phyloP scores from a whole-genome alignment of 2,888 invertebrate species.

The Cordilura impudica region DNA sequence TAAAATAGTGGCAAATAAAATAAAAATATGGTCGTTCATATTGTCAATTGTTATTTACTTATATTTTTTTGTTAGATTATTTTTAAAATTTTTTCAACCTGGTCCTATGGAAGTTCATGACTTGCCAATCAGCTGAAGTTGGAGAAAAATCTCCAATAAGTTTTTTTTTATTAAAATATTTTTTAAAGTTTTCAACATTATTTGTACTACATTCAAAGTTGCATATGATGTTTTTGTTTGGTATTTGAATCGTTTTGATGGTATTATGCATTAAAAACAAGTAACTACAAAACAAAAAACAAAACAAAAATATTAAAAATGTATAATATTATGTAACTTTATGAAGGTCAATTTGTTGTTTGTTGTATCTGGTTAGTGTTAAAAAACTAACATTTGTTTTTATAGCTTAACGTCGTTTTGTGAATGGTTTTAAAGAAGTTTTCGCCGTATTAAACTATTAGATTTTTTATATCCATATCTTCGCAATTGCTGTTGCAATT shows the following conservation, averaged over 20 bases:
- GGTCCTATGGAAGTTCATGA: slow-evolving; percentile 57
- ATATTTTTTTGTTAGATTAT: slow-evolving; percentile 19
- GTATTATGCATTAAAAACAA: slow-evolving; percentile 21
- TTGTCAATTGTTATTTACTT: slow-evolving; percentile 60
- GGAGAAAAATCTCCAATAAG: slow-evolving; percentile 36
- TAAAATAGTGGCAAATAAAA: slow-evolving; percentile 38
- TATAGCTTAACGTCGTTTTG: not conserved
- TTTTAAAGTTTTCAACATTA: slow-evolving; percentile 11
- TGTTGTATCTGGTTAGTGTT: not conserved
- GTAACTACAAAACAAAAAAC: not conserved
- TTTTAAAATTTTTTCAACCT: slow-evolving; percentile 25
- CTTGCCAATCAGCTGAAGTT: slow-evolving; percentile 46
- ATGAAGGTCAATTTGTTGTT: slow-evolving; percentile 52
- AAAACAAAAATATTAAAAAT: slow-evolving; percentile 27
- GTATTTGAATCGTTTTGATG: not conserved
- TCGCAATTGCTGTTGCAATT: too few species aligned
- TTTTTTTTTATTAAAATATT: slow-evolving; percentile 3
- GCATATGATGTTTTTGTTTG: slow-evolving; percentile 22
- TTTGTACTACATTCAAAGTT: slow-evolving; percentile 1
- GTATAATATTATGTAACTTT: slow-evolving; percentile 43
- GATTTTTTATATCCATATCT: too few species aligned
- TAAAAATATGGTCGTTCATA: slow-evolving; percentile 49
- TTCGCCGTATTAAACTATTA: too few species aligned
- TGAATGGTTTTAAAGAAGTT: not conserved
- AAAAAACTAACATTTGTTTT: not conserved